A percentile compares a stretch with the other conserved stretches of the same genome.
These are phyloP conservation scores for Martes martes DNA, from an alignment of 2,113 vertebrate genomes.

Conservation along the genomic window DNA sequence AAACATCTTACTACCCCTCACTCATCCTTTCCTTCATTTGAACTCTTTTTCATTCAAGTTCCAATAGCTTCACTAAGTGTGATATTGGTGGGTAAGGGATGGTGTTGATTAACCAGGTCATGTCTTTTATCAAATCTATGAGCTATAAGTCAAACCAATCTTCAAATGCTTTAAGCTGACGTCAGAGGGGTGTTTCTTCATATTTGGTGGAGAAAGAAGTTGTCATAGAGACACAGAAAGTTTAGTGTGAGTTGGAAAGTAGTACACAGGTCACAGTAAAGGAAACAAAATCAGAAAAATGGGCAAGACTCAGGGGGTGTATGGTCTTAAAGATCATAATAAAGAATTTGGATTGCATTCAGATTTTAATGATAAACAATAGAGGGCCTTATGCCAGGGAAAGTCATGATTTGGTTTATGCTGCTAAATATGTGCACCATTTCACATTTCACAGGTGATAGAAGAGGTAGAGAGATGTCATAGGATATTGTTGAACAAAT, in stretches of 20 bases:
- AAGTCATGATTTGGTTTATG: neutral
- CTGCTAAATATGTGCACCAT: neutral
- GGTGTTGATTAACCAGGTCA: neutral
- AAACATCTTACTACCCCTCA: neutral
- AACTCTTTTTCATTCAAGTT: neutral
- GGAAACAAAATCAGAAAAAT: neutral
- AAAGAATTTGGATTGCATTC: neutral
- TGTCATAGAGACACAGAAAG: neutral
- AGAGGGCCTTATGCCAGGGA: neutral
- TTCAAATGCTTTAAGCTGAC: neutral
- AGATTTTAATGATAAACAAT: neutral
- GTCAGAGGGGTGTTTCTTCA: neutral
- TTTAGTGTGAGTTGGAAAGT: neutral
- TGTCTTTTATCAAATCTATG: neutral
- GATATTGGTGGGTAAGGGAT: neutral
- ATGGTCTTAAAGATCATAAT: neutral
- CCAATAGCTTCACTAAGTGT: neutral
- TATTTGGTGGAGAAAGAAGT: neutral
- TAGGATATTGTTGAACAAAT: neutral
- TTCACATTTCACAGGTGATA: neutral
- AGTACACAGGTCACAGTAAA: neutral
- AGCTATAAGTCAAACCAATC: neutral
- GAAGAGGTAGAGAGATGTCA: neutral
- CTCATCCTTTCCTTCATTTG: neutral
- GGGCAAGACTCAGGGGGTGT: neutral